phyloP scores from a whole-genome alignment of 2,888 invertebrate genomes.

The Eustalomyia histrio region DNA sequence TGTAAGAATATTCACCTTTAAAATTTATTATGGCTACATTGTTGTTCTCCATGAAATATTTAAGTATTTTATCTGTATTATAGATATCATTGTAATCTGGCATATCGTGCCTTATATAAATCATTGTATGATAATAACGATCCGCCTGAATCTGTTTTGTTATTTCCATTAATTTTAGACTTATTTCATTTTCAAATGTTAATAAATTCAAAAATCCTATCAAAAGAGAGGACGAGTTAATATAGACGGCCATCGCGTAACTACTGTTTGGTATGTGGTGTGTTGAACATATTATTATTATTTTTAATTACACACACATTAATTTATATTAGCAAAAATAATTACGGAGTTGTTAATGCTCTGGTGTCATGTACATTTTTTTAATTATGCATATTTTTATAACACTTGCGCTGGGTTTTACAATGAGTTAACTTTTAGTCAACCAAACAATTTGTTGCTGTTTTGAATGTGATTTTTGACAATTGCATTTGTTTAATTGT shows the following conservation, averaged over 20 bases:
- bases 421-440: too few relatives aligned
- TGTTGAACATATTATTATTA: background rate
- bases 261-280: too few relatives aligned
- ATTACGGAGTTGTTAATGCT: too few relatives aligned
- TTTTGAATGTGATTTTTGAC: too few relatives aligned
- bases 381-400: too few relatives aligned
- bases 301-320: too few relatives aligned
- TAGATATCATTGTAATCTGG: background rate
- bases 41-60: constrained; percentile 1
- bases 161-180: constrained; percentile 7
- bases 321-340: too few relatives aligned
- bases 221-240: background rate
- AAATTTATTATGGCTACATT: constrained; percentile 5
- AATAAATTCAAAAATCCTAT: background rate
- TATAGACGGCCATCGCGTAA: background rate
- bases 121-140: background rate
- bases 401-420: too few relatives aligned
- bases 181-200: background rate
- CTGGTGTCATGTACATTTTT: too few relatives aligned
- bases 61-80: background rate
- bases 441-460: too few relatives aligned
- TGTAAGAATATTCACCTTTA: constrained; percentile 19
- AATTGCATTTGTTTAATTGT: too few relatives aligned
- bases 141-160: constrained; percentile 25
- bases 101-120: background rate